phyloP scores from a whole-genome alignment of 2,113 vertebrate genomes.

The Pteruthius melanotis region DNA sequence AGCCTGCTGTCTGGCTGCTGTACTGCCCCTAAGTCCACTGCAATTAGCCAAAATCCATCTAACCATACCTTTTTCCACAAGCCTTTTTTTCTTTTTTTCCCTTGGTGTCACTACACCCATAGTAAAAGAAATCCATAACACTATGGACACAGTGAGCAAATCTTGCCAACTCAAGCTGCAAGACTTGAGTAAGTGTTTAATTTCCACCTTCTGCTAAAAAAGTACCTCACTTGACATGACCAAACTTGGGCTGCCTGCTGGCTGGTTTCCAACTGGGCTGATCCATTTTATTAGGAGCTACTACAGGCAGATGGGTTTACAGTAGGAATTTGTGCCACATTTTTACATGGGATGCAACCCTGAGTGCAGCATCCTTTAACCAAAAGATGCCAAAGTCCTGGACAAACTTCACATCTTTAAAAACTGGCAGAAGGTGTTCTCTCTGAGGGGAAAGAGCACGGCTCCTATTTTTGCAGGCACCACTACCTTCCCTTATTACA shows the following conservation, averaged over 20 bases:
- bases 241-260: not conserved
- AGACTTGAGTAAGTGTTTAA: constrained; percentile 57
- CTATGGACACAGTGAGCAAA: not conserved
- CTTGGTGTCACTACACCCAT: not conserved
- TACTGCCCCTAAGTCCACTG: not conserved
- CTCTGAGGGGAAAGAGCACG: not conserved
- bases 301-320: not conserved
- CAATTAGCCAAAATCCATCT: not conserved
- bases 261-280: not conserved
- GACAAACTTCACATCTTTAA: not conserved
- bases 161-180: not conserved
- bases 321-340: not conserved
- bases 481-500: not conserved
- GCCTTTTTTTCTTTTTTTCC: too few species aligned
- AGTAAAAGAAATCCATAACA: not conserved
- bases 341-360: not conserved
- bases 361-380: not conserved
- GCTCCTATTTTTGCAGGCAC: not conserved
- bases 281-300: not conserved
- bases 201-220: constrained; percentile 39
- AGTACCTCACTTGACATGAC: not conserved
- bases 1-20: not conserved
- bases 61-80: not conserved
- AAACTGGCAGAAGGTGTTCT: not conserved
- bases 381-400: not conserved